Evolutionary conservation across 1,140 invertebrate genomes (phyloP).

Genomic region (Danaus melanippus): DNA sequence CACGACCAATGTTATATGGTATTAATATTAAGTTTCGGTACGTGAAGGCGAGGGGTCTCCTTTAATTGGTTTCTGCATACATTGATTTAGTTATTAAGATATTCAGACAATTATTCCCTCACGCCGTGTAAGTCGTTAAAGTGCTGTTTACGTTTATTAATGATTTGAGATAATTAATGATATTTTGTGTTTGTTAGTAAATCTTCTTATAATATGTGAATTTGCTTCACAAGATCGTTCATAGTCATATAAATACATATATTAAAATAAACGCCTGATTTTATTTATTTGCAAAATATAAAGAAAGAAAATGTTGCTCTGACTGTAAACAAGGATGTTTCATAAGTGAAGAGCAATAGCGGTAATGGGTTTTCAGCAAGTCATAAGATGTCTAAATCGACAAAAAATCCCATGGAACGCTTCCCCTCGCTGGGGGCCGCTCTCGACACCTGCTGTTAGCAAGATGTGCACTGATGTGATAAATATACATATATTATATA

Average conservation of each 20-base stretch:
- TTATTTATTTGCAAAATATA: too few relatives aligned
- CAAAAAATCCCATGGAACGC: slow-evolving; percentile 26
- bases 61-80: not conserved
- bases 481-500: slow-evolving; percentile 6
- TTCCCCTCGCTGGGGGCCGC: slow-evolving; percentile 21
- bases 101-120: too few relatives aligned
- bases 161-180: not conserved
- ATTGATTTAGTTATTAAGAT: too few relatives aligned
- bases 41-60: not conserved
- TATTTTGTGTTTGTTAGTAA: not conserved
- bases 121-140: too few relatives aligned
- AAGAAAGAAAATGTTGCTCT: too few relatives aligned
- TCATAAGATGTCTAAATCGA: slow-evolving; percentile 32
- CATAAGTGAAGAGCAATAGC: slow-evolving; percentile 14
- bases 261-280: too few relatives aligned
- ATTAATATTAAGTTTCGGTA: too few relatives aligned
- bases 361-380: slow-evolving; percentile 25
- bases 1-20: too few relatives aligned
- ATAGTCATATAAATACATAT: too few relatives aligned
- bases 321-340: not conserved
- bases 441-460: slow-evolving; percentile 34
- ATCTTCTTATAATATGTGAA: too few relatives aligned
- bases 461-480: slow-evolving; percentile 37
- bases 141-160: not conserved
- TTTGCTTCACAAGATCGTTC: too few relatives aligned